Percentiles rank a stretch among this genome's conserved stretches.
phyloP scores from a whole-genome alignment of 2,888 invertebrate genomes.

The Callinectes sapidus region DNA sequence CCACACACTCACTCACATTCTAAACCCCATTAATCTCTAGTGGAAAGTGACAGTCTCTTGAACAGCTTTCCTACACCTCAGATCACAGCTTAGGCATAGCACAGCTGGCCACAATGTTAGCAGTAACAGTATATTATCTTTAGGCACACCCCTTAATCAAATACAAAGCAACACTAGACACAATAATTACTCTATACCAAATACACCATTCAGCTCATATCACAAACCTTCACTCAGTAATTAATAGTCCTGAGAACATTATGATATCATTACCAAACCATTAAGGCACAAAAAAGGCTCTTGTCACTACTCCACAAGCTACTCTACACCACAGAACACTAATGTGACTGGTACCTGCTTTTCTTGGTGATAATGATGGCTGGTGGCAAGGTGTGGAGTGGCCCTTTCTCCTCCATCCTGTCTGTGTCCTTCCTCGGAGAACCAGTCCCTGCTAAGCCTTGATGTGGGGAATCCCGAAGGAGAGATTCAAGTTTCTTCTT shows the following conservation, averaged over 20 bases:
- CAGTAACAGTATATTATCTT: not conserved
- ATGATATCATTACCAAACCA: not conserved
- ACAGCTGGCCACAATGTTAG: not conserved
- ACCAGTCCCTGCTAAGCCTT: not conserved
- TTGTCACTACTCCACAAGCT: not conserved
- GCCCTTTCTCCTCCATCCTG: not conserved
- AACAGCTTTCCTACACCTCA: too few relatives aligned
- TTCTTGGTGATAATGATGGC: slow-evolving; percentile 55
- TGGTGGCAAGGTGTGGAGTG: slow-evolving; percentile 31
- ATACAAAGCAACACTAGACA: not conserved
- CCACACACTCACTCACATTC: too few relatives aligned
- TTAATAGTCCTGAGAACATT: not conserved
- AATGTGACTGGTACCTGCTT: not conserved
- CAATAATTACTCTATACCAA: not conserved
- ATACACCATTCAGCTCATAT: not conserved
- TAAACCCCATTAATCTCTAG: too few relatives aligned
- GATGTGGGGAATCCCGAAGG: not conserved
- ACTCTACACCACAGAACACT: not conserved
- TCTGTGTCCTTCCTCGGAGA: not conserved
- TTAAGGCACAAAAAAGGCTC: not conserved
- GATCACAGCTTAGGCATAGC: too few relatives aligned
- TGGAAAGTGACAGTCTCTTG: too few relatives aligned
- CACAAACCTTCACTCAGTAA: not conserved
- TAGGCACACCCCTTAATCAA: not conserved
- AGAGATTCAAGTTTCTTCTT: slow-evolving; percentile 51